A percentile compares a stretch with the other conserved stretches of the same genome.
These are phyloP conservation scores for Drosophila siamana DNA, from an alignment of 2,888 invertebrate genomes.

Conservation along the genomic window DNA sequence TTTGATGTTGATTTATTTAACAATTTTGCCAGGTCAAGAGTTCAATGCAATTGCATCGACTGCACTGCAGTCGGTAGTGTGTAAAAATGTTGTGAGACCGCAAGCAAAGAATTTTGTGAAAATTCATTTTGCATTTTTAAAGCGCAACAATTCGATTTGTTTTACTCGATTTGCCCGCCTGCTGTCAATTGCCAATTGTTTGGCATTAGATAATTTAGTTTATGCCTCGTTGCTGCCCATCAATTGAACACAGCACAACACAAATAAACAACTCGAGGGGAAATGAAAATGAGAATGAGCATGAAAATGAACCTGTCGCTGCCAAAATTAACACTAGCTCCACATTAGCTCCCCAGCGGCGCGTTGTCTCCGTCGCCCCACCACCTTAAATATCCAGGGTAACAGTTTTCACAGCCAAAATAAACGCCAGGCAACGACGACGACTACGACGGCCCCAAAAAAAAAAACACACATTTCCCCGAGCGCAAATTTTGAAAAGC, in stretches of 20 bases:
- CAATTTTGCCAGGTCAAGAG: conserved; percentile 69
- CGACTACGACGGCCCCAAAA: too few relatives aligned
- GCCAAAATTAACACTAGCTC: conserved; percentile 64
- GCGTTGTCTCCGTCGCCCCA: not conserved
- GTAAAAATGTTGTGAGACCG: conserved; percentile 2
- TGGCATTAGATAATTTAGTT: conserved; percentile 26
- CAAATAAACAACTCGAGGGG: conserved; percentile 24
- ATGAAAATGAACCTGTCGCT: conserved; percentile 63
- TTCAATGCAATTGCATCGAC: conserved; percentile 25
- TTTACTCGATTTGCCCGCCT: not conserved
- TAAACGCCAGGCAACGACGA: conserved; percentile 60
- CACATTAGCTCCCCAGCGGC: conserved; percentile 46
- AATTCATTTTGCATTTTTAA: not conserved
- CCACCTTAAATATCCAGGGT: conserved; percentile 36
- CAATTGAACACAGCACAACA: not conserved
- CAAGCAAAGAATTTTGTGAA: not conserved
- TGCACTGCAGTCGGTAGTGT: too few relatives aligned
- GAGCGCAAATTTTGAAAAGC: conserved; percentile 63
- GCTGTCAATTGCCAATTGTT: not conserved
- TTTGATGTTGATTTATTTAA: conserved; percentile 78
- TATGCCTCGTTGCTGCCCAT: not conserved
- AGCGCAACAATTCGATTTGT: not conserved
- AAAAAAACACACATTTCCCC: conserved; percentile 41
- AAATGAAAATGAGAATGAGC: conserved; percentile 42
- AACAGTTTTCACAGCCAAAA: conserved; percentile 63